These are phyloP conservation scores for Gallinago undulata DNA, from an alignment of 2,113 vertebrate genomes.

Conservation along the genomic window DNA sequence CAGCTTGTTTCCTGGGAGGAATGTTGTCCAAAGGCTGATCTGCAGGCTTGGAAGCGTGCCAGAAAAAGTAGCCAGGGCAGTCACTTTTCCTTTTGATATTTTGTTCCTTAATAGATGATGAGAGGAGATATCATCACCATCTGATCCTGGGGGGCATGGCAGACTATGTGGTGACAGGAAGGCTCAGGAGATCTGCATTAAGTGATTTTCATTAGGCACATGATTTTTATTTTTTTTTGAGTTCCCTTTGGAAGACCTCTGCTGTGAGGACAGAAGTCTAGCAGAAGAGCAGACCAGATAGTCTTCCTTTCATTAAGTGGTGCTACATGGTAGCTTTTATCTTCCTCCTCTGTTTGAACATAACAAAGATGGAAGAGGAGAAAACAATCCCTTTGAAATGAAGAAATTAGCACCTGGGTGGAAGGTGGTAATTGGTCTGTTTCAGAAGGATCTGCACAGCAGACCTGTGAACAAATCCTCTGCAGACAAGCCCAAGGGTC, in stretches of 20 bases:
- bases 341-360: not conserved
- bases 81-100: constrained; percentile 26
- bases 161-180: constrained; percentile 26
- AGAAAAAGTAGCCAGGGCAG: constrained; percentile 31
- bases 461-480: not conserved
- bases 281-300: not conserved
- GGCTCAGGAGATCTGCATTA: not conserved
- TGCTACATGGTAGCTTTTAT: not conserved
- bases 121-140: constrained; percentile 34
- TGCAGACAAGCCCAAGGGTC: not conserved
- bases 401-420: constrained; percentile 1
- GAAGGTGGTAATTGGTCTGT: not conserved
- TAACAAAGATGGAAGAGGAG: not conserved
- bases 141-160: constrained; percentile 4
- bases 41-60: not conserved
- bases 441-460: not conserved
- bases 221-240: not conserved
- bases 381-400: constrained; percentile 3
- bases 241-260: not conserved
- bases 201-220: not conserved
- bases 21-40: not conserved
- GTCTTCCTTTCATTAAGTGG: not conserved
- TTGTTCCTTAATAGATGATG: constrained; percentile 24
- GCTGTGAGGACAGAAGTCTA: not conserved
- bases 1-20: not conserved